Conservation (phyloP, 2,113 vertebrate species). For the Miniopterus natalensis region DNA sequence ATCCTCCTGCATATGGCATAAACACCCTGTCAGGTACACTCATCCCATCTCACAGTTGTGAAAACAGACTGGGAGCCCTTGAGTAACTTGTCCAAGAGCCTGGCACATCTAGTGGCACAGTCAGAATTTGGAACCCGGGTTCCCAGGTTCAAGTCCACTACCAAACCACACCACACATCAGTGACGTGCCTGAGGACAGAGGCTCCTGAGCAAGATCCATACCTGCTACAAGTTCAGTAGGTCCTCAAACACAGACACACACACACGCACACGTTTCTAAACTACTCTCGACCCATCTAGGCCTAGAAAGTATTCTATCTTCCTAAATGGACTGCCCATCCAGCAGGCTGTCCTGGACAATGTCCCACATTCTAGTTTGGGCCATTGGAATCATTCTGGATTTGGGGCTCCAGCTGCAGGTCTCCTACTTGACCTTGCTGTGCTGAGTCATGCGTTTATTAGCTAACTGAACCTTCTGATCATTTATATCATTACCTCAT, state of each 20-base stretch:
- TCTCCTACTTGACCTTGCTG: not conserved
- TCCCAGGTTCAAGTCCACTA: not conserved
- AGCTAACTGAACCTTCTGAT: not conserved
- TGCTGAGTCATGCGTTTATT: constrained; percentile 15
- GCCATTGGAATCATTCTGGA: not conserved
- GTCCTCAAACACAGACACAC: not conserved
- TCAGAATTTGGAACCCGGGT: not conserved
- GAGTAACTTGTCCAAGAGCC: not conserved
- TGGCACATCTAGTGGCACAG: not conserved
- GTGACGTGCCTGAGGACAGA: not conserved
- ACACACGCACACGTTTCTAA: not conserved
- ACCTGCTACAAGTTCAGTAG: not conserved
- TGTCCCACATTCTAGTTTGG: not conserved
- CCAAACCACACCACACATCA: not conserved
- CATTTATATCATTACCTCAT: not conserved
- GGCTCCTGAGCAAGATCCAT: not conserved
- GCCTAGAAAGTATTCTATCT: not conserved
- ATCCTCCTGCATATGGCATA: not conserved
- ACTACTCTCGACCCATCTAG: not conserved
- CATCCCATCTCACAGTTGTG: not conserved
- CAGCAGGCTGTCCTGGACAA: not conserved
- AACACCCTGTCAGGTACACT: not conserved
- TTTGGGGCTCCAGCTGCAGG: not conserved
- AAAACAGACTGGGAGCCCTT: not conserved
- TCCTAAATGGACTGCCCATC: not conserved